Conservation (phyloP, 2,888 invertebrate genomes). For the Hofmannophila pseudospretella region DNA sequence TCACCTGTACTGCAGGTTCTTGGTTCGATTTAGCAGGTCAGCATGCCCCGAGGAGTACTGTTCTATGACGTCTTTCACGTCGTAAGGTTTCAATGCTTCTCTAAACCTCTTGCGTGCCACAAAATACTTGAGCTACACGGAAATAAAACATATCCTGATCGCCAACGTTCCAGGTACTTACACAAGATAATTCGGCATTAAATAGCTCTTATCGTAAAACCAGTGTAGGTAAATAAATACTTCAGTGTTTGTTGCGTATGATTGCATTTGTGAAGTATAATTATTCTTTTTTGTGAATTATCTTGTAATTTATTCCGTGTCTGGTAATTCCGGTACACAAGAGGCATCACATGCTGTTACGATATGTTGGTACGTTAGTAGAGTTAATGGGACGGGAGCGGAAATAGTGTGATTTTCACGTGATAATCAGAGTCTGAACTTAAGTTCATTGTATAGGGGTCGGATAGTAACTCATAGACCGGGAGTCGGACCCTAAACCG, state of each 20-base stretch:
- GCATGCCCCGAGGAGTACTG: conserved; percentile 93
- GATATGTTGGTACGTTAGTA: too few relatives aligned
- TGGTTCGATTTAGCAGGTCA: conserved; percentile 91
- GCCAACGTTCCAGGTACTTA: conserved; percentile 23
- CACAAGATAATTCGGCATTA: conserved; percentile 8
- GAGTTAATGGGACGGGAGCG: too few relatives aligned
- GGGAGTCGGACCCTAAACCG: too few relatives aligned
- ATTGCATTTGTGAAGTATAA: too few relatives aligned
- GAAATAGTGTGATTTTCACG: too few relatives aligned
- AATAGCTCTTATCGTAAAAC: neutral
- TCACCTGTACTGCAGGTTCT: conserved; percentile 91
- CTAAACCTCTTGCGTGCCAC: conserved; percentile 94
- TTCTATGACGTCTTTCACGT: conserved; percentile 96
- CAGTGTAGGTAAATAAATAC: neutral
- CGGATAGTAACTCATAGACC: too few relatives aligned
- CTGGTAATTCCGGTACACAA: neutral
- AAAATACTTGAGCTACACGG: conserved; percentile 89
- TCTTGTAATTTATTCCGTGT: conserved; percentile 2
- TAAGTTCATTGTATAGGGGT: too few relatives aligned
- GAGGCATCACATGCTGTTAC: conserved; percentile 1
- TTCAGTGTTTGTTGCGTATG: neutral
- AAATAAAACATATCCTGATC: conserved; percentile 63
- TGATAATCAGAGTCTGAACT: too few relatives aligned
- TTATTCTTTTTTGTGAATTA: neutral
- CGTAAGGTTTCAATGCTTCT: conserved; percentile 94